Conservation (phyloP, 2,888 invertebrate species). For the Parelbella ahira region DNA sequence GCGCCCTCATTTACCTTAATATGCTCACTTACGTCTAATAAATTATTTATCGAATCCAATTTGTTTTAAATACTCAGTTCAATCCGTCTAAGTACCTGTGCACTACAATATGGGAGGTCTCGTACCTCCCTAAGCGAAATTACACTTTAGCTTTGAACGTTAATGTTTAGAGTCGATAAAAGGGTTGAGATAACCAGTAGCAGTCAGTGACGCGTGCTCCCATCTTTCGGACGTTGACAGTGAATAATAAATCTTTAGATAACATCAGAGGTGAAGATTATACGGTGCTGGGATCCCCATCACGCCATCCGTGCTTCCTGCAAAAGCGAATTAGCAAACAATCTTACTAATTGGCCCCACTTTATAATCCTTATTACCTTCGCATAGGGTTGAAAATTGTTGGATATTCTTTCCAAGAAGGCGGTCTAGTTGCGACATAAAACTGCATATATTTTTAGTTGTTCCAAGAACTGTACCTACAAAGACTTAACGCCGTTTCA, state of each 20-base stretch:
- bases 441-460: slow-evolving; percentile 66
- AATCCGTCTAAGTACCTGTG: no score
- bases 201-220: slow-evolving; percentile 70
- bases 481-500: slow-evolving; percentile 53
- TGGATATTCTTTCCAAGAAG: slow-evolving; percentile 24
- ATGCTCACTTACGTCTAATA: no score
- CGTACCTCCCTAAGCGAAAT: slow-evolving; percentile 16
- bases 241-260: slow-evolving; percentile 77
- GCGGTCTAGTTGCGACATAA: slow-evolving; percentile 38
- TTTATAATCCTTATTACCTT: slow-evolving; percentile 35
- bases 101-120: slow-evolving; percentile 39
- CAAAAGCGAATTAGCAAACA: slow-evolving; percentile 73
- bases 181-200: slow-evolving; percentile 53
- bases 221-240: slow-evolving; percentile 76
- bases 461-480: slow-evolving; percentile 65
- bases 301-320: slow-evolving; percentile 78
- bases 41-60: no score
- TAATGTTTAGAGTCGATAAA: slow-evolving; percentile 24
- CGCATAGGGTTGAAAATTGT: slow-evolving; percentile 42
- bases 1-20: no score
- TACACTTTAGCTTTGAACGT: slow-evolving; percentile 20
- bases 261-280: slow-evolving; percentile 78
- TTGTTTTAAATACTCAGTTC: no score
- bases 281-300: slow-evolving; percentile 70
- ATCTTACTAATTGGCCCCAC: slow-evolving; percentile 39